These are phyloP conservation scores for Mylabris sibirica DNA, from an alignment of 2,888 invertebrate species.

Conservation along the genomic window DNA sequence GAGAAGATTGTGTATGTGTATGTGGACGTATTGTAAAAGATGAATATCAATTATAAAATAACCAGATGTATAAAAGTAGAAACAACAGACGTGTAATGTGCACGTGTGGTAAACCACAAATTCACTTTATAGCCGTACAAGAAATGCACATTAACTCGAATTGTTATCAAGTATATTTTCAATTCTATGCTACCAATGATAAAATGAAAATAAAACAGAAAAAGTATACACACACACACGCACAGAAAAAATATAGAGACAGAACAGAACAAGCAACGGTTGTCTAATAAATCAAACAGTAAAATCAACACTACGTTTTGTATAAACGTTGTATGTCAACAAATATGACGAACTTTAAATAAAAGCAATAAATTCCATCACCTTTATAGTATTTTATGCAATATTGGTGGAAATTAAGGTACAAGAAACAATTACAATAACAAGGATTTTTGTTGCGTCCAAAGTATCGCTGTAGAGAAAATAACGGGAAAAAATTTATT, in stretches of 20 bases:
- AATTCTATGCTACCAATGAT: neutral
- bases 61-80: constrained; percentile 6
- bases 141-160: constrained; percentile 3
- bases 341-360: constrained; percentile 5
- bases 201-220: neutral
- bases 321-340: neutral
- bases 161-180: neutral
- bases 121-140: constrained; percentile 2
- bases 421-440: too few relatives aligned
- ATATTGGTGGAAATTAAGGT: neutral
- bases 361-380: neutral
- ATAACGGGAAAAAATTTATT: too few relatives aligned
- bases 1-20: too few relatives aligned
- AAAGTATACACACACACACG: too few relatives aligned
- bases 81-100: neutral
- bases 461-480: too few relatives aligned
- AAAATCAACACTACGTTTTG: neutral
- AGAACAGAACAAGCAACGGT: neutral
- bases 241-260: neutral
- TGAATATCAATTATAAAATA: constrained; percentile 3
- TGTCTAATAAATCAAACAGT: neutral
- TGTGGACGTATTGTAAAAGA: neutral
- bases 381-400: neutral
- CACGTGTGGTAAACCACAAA: constrained; percentile 4
- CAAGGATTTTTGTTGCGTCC: too few relatives aligned